phyloP scores from a whole-genome alignment of 2,888 invertebrate species.

The Parelbella ahira region DNA sequence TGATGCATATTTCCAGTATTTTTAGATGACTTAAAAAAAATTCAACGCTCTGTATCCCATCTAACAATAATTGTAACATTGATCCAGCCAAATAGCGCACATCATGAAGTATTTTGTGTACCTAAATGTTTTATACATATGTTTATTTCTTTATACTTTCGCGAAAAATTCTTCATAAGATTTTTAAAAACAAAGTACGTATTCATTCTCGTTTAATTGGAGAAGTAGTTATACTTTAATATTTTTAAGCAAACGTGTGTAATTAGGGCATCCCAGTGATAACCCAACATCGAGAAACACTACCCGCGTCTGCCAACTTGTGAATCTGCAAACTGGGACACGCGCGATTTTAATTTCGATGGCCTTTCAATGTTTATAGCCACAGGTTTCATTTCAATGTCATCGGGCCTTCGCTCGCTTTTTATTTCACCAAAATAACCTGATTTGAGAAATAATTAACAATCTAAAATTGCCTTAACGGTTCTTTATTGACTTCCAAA shows the following conservation, averaged over 20 bases:
- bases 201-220: too few species aligned
- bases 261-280: slow-evolving; percentile 6
- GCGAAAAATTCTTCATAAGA: too few species aligned
- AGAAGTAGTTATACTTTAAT: too few species aligned
- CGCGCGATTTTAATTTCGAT: slow-evolving; percentile 64
- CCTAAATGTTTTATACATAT: too few species aligned
- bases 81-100: too few species aligned
- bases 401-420: slow-evolving; percentile 50
- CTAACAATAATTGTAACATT: too few species aligned
- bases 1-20: too few species aligned
- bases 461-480: slow-evolving; percentile 37
- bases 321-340: slow-evolving; percentile 66
- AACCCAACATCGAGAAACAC: slow-evolving; percentile 30
- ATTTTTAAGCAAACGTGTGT: background rate
- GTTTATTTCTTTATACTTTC: too few species aligned
- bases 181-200: too few species aligned
- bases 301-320: slow-evolving; percentile 63
- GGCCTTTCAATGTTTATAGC: slow-evolving; percentile 67
- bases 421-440: slow-evolving; percentile 48
- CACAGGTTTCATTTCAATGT: slow-evolving; percentile 66
- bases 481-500: slow-evolving; percentile 19
- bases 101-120: too few species aligned
- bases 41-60: too few species aligned
- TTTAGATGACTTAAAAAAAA: too few species aligned
- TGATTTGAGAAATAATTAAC: slow-evolving; percentile 52